Base-by-base conservation (phyloP, 2,113 vertebrate genomes). In the Callospermophilus lateralis region DNA sequence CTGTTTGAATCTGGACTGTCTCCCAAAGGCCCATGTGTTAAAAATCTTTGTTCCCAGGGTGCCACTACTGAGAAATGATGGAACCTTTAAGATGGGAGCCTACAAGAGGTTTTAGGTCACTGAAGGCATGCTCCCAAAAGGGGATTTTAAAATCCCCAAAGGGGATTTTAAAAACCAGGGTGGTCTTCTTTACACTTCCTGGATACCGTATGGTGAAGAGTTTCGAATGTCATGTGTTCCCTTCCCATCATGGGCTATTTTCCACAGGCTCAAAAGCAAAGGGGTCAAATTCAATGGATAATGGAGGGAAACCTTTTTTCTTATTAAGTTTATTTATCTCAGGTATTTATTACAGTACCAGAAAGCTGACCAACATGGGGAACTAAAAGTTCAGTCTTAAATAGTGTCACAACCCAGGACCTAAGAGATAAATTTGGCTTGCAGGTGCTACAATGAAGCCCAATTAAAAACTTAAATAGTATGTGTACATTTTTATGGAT, bases 401-500 rank as follows among this genome's bases (percentile, higher is more conserved):
- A 32, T n/a, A 11, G 3, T 12, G 9, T 70, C 32, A 16, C 16
- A 48, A 34, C 11, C 1, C 15, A 48, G 26, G 51, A 24, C 34
- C 34, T 89, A 39, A 45, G 42, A 76, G 51, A 84, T 42, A 58
- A 91, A 83, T 67, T 73, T 32, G 26, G 1, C 16, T 76, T 92
- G 28, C 13, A 42, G 11, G 5, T 67, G 15, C 22, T 76, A 70
- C 28, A 19, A 68, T 90, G 73, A 89, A 51, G 61, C 6, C 42
- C 34, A 67, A 83, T 78, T 81, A 72, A 73, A 92, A 73, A 83
- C 81, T 78, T 65, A 89, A 96, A 67, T 80, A 89, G 73, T 53
- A 16, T 61, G 26, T 20, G 4, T 6, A 77, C 30, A 11, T 51
- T 51, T 48, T 26, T 37, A 39, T 39, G 2, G 0, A 20, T 4